Percentiles rank a stretch among this genome's conserved stretches.
phyloP scores from a whole-genome alignment of 2,797 vertebrate species.

The Glossophaga mutica region DNA sequence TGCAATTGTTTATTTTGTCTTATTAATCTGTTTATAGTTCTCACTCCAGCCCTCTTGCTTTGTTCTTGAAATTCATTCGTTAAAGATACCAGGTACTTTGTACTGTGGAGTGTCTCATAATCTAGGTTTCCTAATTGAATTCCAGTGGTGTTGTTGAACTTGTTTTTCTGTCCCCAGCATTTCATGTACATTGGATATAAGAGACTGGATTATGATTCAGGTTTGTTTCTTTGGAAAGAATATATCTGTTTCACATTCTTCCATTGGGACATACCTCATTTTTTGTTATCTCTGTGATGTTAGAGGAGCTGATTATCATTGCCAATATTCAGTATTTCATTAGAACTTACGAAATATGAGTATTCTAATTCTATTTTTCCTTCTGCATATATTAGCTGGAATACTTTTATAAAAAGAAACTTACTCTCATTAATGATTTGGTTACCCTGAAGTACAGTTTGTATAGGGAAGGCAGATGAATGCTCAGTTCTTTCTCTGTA shows the following conservation, averaged over 20 bases:
- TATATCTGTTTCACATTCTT: not conserved
- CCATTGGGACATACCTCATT: not conserved
- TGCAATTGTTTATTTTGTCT: not conserved
- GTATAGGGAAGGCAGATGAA: not conserved
- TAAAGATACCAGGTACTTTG: not conserved
- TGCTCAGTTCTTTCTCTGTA: not conserved
- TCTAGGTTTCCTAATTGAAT: not conserved
- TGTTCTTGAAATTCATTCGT: not conserved
- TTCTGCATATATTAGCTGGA: not conserved
- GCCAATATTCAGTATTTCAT: not conserved
- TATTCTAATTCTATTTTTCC: not conserved
- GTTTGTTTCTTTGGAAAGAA: not conserved
- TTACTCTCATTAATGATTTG: not conserved
- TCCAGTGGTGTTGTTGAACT: not conserved
- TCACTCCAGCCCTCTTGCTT: not conserved
- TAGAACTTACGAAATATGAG: not conserved
- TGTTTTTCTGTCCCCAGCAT: not conserved
- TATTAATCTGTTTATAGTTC: not conserved
- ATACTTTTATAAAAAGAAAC: constrained; percentile 5
- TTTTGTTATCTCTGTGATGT: not conserved
- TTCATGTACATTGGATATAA: not conserved
- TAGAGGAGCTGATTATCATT: not conserved
- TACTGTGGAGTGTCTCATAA: not conserved
- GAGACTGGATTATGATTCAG: not conserved
- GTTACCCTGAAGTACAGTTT: not conserved